A percentile compares a stretch with the other conserved stretches of the same genome.
Evolutionary conservation across 2,888 invertebrate genomes (phyloP).

Genomic region (Coremacera marginata): DNA sequence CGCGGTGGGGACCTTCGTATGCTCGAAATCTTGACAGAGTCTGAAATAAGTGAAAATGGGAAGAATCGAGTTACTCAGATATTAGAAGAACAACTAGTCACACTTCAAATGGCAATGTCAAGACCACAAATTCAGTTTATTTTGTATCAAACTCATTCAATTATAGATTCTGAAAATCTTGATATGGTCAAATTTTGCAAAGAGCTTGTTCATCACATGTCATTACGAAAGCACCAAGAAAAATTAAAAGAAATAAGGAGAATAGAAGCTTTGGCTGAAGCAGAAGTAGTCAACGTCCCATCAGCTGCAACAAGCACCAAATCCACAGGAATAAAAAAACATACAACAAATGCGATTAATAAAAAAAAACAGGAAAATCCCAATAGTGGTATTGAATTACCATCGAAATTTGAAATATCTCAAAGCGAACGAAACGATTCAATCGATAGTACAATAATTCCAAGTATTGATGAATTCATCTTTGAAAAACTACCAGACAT

Average conservation of each 20-base stretch:
- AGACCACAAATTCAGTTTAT: conserved; percentile 86
- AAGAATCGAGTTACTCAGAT: conserved; percentile 76
- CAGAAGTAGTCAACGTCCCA: conserved; percentile 63
- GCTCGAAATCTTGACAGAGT: conserved; percentile 80
- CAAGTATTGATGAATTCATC: conserved; percentile 74
- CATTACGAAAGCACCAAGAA: conserved; percentile 77
- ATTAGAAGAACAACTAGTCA: conserved; percentile 81
- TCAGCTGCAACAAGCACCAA: conserved; percentile 58
- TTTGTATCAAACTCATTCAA: conserved; percentile 85
- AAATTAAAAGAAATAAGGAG: conserved; percentile 61
- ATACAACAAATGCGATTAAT: conserved; percentile 4
- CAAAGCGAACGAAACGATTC: conserved; percentile 40
- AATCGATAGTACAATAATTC: conserved; percentile 50
- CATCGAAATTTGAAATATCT: not conserved
- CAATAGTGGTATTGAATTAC: not conserved
- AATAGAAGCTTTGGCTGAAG: conserved; percentile 62
- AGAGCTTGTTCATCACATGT: conserved; percentile 78
- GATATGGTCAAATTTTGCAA: conserved; percentile 79
- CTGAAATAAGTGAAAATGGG: conserved; percentile 75
- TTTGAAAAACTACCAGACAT: conserved; percentile 73
- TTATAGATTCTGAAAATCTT: conserved; percentile 80
- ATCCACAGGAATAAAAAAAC: conserved; percentile 56
- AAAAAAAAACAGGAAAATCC: not conserved
- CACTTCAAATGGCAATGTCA: conserved; percentile 80
- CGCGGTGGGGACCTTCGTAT: conserved; percentile 83